Base-by-base conservation (phyloP, 2,797 vertebrate genomes). In the Tiaroga cobitis region DNA sequence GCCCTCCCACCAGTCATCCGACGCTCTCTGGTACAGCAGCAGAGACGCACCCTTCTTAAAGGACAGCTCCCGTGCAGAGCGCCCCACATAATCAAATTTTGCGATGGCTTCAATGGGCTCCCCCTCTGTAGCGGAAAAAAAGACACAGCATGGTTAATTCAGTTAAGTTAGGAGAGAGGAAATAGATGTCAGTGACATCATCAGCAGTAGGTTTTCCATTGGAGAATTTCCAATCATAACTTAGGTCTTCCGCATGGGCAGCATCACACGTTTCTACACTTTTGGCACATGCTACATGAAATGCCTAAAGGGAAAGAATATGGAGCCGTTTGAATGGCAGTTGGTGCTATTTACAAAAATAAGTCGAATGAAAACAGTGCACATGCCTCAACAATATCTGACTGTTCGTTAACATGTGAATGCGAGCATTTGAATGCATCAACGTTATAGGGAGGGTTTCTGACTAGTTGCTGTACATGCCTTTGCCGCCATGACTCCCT, bases 1-100 rank as follows among this genome's bases (percentile, higher is more conserved):
- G 73, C 98, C 98, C 95, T 99, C 98, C 98, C 98, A 99, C 98
- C 98, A 99, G 94, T 99, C 98, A 75, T 99, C 97, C 0, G 98
- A 99, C 0, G 98, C 98, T 7, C 98, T 96, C 90, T 98, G 98
- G 81, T 99, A 99, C 70, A 99, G 96, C 90, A 99, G 95, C 88
- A 99, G 93, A 10, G 98, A 99, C 21, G 98, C 98, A 0, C 98
- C 98, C 92, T 99, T 99, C 95, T 99, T 99, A 94, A 99, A 99
- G 89, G 97, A 98, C 89, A 99, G 89, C 83, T 99, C 98, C 86
- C 98, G 95, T 49, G 97, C 97, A 3, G 98, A 98, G 81, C 98
- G 97, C 74, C 98, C 98, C 5, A 95, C 87, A 0, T 99, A 99
- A 95, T 99, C 98, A 84, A 99, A 99, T 93, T 98, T 99, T 90